phyloP scores from a whole-genome alignment of 2,113 vertebrate genomes.

The Ciconia boyciana region DNA sequence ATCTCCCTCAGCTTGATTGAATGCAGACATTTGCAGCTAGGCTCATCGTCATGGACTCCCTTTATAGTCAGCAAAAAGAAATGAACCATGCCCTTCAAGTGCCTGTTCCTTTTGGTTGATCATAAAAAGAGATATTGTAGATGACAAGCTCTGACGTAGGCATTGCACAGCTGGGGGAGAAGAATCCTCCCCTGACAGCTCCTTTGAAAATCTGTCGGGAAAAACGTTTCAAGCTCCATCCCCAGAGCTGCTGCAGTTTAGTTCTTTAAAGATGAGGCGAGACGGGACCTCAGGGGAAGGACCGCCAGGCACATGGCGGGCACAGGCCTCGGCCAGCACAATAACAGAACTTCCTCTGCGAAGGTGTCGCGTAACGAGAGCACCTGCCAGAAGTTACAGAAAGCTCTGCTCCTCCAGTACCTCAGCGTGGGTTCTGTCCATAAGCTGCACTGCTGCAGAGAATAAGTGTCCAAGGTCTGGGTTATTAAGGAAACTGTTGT shows the following conservation, averaged over 20 bases:
- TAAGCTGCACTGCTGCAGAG: not conserved
- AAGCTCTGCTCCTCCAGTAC: not conserved
- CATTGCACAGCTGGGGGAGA: conserved; percentile 2
- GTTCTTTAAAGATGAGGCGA: not conserved
- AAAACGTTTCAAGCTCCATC: not conserved
- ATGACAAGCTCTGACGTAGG: conserved; percentile 39
- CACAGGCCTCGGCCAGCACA: fast-evolving
- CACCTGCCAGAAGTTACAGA: not conserved
- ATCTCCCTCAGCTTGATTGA: conserved; percentile 15
- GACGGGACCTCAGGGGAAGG: not conserved
- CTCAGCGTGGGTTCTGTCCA: not conserved
- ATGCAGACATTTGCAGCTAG: conserved; percentile 24
- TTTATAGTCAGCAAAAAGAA: conserved; percentile 46
- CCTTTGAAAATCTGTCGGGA: not conserved
- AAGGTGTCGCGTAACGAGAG: fast-evolving
- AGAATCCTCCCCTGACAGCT: not conserved
- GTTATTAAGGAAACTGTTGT: not conserved
- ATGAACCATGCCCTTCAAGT: conserved; percentile 36
- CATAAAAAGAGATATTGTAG: conserved; percentile 25
- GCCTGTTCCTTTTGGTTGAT: conserved; percentile 8
- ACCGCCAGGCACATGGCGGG: fast-evolving
- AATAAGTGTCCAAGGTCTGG: fast-evolving
- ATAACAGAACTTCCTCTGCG: not conserved
- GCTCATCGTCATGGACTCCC: not conserved
- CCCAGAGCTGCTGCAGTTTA: not conserved